Evolutionary conservation across 2,113 vertebrate genomes (phyloP).

Genomic region (Eurystomus gularis): DNA sequence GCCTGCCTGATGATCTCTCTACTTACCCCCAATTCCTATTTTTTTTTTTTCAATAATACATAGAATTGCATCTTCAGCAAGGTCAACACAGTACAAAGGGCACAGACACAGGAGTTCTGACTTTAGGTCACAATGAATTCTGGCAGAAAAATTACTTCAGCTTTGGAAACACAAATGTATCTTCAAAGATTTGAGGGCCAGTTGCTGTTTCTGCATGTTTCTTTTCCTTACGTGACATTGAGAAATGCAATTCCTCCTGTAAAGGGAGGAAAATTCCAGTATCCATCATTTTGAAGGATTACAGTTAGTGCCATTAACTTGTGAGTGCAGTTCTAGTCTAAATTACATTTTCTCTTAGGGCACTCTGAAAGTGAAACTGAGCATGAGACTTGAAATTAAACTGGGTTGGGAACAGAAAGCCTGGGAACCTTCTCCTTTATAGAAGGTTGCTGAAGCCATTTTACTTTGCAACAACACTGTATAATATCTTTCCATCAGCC

Average conservation of each 20-base stretch:
- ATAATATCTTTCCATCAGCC: neutral
- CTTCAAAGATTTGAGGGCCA: constrained; percentile 43
- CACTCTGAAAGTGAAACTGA: constrained; percentile 49
- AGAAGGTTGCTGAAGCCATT: neutral
- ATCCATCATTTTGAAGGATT: constrained; percentile 63
- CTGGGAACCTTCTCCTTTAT: neutral
- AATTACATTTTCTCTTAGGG: constrained; percentile 58
- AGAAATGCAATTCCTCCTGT: constrained; percentile 47
- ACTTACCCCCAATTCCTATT: neutral
- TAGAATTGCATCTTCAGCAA: neutral
- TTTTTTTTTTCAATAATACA: neutral
- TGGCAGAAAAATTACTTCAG: constrained; percentile 48
- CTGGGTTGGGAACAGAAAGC: neutral
- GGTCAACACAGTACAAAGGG: neutral
- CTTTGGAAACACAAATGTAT: neutral
- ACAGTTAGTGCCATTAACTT: constrained; percentile 16
- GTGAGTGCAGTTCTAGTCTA: constrained; percentile 1
- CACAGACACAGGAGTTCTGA: neutral
- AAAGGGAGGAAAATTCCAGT: constrained; percentile 19
- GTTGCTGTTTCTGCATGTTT: constrained; percentile 48
- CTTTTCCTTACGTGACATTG: constrained; percentile 45
- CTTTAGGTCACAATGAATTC: constrained; percentile 8
- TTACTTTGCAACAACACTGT: neutral
- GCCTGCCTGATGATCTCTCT: neutral
- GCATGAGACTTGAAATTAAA: constrained; percentile 2